phyloP scores from a whole-genome alignment of 2,113 vertebrate species.

The Notothenia coriiceps region DNA sequence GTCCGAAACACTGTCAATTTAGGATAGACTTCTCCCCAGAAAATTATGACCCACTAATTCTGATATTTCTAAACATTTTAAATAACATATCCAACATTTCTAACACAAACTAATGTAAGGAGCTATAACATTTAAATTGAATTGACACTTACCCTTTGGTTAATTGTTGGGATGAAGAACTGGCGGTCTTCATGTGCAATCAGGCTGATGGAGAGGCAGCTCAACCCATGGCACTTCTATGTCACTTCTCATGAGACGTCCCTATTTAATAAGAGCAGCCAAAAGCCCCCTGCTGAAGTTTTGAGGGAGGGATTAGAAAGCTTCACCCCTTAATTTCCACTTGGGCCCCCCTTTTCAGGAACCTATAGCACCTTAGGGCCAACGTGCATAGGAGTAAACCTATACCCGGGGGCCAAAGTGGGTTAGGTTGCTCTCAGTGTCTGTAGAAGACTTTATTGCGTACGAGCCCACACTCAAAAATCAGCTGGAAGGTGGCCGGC shows the following conservation, averaged over 20 bases:
- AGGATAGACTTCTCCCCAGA: not conserved
- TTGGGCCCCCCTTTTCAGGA: conserved; percentile 50
- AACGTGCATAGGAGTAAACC: conserved; percentile 70
- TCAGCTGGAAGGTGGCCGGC: conserved; percentile 56
- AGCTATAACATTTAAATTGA: not conserved
- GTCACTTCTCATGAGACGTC: conserved; percentile 23
- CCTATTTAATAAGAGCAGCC: conserved; percentile 46
- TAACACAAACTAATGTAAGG: not conserved
- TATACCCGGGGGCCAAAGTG: conserved; percentile 53
- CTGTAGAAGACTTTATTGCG: conserved; percentile 61
- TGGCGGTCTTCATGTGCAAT: conserved; percentile 4
- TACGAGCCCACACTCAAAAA: conserved; percentile 55
- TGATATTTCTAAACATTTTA: too few relatives aligned
- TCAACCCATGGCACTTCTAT: conserved; percentile 13
- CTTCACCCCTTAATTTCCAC: conserved; percentile 33
- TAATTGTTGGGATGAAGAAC: conserved; percentile 17
- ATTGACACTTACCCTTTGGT: conserved; percentile 44
- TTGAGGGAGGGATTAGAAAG: conserved; percentile 72
- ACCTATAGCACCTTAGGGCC: conserved; percentile 52
- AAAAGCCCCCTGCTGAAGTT: conserved; percentile 47
- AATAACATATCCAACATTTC: not conserved
- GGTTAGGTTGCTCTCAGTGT: conserved; percentile 52
- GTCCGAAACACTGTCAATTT: not conserved
- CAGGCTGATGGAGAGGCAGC: conserved; percentile 17
- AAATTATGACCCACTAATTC: too few relatives aligned